Percentiles rank a stretch among this genome's conserved stretches.
phyloP scores from a whole-genome alignment of 2,888 invertebrate genomes.

The Chromoteleia sp. region DNA sequence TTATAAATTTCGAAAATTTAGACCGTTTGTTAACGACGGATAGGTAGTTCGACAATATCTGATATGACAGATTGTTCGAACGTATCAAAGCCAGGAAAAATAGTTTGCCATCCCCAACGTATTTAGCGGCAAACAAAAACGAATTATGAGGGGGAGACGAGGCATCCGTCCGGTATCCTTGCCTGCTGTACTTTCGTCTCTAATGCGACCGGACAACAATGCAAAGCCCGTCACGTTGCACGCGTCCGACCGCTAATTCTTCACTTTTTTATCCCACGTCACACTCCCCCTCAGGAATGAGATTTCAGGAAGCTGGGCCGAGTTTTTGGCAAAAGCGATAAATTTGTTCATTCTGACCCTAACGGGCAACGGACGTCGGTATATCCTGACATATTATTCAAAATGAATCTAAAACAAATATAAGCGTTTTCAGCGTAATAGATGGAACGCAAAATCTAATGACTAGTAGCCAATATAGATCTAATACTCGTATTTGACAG shows the following conservation, averaged over 20 bases:
- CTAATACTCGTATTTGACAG: no score
- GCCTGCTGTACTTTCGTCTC: constrained; percentile 75
- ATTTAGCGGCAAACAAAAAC: constrained; percentile 71
- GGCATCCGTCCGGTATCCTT: constrained; percentile 70
- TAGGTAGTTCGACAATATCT: constrained; percentile 28
- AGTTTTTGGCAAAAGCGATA: constrained; percentile 67
- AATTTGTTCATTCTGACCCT: constrained; percentile 2
- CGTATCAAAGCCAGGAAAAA: constrained; percentile 56
- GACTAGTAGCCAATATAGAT: no score
- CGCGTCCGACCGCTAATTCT: constrained; percentile 83
- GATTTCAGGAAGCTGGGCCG: constrained; percentile 76
- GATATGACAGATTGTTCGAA: constrained; percentile 64
- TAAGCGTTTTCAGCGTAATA: no score
- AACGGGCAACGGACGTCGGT: background rate
- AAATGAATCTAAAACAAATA: constrained; percentile 1
- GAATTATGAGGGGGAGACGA: constrained; percentile 66
- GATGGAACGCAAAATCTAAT: no score
- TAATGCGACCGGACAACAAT: constrained; percentile 83
- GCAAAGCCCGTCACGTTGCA: constrained; percentile 79
- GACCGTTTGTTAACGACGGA: constrained; percentile 30
- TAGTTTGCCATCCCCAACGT: constrained; percentile 61
- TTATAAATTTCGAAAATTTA: background rate
- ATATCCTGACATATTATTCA: background rate
- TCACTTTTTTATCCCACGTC: constrained; percentile 75
- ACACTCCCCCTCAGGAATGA: constrained; percentile 75